phyloP scores from a whole-genome alignment of 2,888 invertebrate species.

The Pardosa pseudoannulata region DNA sequence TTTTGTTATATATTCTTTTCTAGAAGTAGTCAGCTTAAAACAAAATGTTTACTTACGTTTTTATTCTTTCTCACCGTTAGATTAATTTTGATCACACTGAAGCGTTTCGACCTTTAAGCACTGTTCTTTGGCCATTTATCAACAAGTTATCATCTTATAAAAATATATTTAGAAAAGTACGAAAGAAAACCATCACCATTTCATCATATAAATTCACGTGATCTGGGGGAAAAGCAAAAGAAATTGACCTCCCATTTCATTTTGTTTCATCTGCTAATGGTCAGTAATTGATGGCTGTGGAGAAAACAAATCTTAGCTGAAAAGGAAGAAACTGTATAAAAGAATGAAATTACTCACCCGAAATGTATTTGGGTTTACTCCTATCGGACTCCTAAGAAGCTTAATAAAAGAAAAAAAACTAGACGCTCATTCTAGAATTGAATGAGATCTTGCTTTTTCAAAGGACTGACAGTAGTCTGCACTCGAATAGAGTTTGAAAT shows the following conservation, averaged over 20 bases:
- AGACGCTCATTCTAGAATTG: slow-evolving; percentile 1
- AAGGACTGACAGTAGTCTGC: slow-evolving; percentile 3
- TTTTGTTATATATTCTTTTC: too few species aligned
- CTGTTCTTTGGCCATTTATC: background rate
- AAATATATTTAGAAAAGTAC: background rate
- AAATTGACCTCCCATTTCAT: slow-evolving; percentile 21
- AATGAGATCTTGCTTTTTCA: slow-evolving; percentile 20
- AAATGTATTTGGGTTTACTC: slow-evolving; percentile 21
- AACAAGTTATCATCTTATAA: background rate
- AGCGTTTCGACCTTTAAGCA: too few species aligned
- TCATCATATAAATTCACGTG: background rate
- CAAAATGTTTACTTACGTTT: too few species aligned
- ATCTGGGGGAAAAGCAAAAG: background rate
- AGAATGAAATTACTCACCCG: slow-evolving; percentile 18
- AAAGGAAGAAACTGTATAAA: background rate
- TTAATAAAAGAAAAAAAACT: slow-evolving; percentile 15
- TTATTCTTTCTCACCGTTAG: too few species aligned
- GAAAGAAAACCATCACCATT: background rate
- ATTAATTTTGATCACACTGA: too few species aligned
- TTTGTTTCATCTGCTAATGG: slow-evolving; percentile 28
- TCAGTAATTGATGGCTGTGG: slow-evolving; percentile 15
- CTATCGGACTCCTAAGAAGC: slow-evolving; percentile 13
- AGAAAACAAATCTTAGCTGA: slow-evolving; percentile 15
- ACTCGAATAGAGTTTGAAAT: slow-evolving; percentile 13
- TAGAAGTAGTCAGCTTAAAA: too few species aligned